phyloP scores from a whole-genome alignment of 2,113 vertebrate genomes.

The Nibea albiflora region DNA sequence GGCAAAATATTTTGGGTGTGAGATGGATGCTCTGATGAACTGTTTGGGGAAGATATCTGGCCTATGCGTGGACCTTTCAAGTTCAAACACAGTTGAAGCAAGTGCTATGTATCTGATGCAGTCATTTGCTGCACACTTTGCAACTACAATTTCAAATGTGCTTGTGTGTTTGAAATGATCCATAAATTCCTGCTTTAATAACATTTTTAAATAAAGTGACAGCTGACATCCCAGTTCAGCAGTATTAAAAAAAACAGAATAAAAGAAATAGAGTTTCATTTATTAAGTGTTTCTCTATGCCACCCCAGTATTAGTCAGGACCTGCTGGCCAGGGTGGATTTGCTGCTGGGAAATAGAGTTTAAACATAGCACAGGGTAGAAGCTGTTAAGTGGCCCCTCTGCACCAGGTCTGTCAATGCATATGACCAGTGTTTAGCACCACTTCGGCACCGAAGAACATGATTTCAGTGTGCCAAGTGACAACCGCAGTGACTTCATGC shows the following conservation, averaged over 20 bases:
- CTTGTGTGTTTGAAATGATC: conserved; percentile 8
- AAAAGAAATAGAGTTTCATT: neutral
- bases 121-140: conserved; percentile 11
- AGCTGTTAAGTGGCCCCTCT: conserved; percentile 63
- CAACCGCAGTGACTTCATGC: conserved; percentile 72
- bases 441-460: conserved; percentile 55
- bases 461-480: conserved; percentile 67
- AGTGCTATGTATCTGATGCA: neutral
- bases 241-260: neutral
- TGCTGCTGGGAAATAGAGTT: conserved; percentile 69
- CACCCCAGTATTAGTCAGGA: conserved; percentile 21
- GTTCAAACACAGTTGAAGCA: conserved; percentile 35
- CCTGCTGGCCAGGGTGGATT: conserved; percentile 9
- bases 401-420: conserved; percentile 62
- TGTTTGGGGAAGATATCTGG: conserved; percentile 4
- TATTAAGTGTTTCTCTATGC: conserved; percentile 32
- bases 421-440: conserved; percentile 63
- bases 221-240: conserved; percentile 3
- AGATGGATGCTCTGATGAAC: conserved; percentile 49
- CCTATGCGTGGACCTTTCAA: conserved; percentile 13
- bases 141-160: neutral
- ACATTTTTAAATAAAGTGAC: conserved; percentile 8
- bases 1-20: conserved; percentile 43
- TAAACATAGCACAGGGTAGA: conserved; percentile 47
- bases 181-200: neutral